These are phyloP conservation scores for Thereva unica DNA, from an alignment of 2,888 invertebrate species.

Conservation along the genomic window DNA sequence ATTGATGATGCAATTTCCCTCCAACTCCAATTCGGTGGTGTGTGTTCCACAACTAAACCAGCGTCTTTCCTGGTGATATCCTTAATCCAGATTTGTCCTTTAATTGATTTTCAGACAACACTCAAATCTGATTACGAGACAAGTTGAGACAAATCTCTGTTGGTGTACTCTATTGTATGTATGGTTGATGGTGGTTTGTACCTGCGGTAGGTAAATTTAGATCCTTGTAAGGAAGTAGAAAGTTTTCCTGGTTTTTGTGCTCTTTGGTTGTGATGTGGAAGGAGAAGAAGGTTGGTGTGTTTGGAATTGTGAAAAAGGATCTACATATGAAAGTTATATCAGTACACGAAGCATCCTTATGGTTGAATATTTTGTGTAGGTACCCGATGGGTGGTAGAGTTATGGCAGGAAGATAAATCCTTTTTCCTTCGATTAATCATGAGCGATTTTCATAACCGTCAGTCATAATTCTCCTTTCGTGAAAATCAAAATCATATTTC, in stretches of 20 bases:
- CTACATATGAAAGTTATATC: too few species aligned
- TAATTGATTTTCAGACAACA: constrained; percentile 35
- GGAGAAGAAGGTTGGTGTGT: too few species aligned
- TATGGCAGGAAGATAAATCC: too few species aligned
- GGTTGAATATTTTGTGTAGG: too few species aligned
- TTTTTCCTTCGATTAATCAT: constrained; percentile 28
- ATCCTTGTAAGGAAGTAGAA: constrained; percentile 6
- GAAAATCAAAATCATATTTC: constrained; percentile 33
- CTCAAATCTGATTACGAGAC: constrained; percentile 29
- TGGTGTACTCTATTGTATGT: too few species aligned
- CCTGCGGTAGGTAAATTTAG: constrained; percentile 17
- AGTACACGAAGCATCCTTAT: too few species aligned
- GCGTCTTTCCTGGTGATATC: constrained; percentile 14
- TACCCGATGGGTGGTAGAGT: too few species aligned
- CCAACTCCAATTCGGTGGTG: not conserved
- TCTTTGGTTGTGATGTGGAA: too few species aligned
- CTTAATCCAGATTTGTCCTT: constrained; percentile 34
- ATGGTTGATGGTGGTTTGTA: not conserved
- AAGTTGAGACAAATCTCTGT: constrained; percentile 30
- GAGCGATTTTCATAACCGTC: constrained; percentile 34
- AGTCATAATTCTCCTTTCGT: constrained; percentile 33
- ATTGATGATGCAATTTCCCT: constrained; percentile 35
- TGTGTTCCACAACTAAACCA: not conserved
- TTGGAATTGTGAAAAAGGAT: too few species aligned
- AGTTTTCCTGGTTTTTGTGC: too few species aligned